Evolutionary conservation across 2,113 vertebrate species (phyloP).

Genomic region (Galbula dea): DNA sequence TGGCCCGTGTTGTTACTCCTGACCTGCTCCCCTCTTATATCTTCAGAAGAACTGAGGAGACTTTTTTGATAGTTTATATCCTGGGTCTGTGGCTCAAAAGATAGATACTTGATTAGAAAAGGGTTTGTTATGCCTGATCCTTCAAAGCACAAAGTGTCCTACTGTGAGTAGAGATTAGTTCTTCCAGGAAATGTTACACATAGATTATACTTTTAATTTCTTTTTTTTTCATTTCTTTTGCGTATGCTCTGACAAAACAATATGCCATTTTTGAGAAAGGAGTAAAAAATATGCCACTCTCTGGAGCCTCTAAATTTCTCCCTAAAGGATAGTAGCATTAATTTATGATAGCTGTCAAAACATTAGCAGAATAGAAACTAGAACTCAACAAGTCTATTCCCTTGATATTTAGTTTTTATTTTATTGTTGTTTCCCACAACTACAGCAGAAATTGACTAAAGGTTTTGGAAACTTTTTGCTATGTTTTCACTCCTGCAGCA

Average conservation of each 20-base stretch:
- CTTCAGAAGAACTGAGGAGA: neutral
- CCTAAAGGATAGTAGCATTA: neutral
- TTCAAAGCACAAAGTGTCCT: neutral
- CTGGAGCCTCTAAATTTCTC: neutral
- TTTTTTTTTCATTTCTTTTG: accelerated
- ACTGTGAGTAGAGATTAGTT: neutral
- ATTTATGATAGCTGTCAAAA: constrained; percentile 3
- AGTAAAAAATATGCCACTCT: neutral
- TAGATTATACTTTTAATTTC: neutral
- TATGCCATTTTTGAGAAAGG: neutral
- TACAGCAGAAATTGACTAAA: neutral
- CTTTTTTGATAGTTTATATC: neutral
- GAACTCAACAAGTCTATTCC: neutral
- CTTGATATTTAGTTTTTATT: neutral
- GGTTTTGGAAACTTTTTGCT: neutral
- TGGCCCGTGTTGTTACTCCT: neutral
- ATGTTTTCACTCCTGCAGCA: neutral
- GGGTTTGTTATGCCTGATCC: neutral
- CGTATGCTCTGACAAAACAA: neutral
- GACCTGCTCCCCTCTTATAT: neutral
- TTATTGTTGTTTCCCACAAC: constrained; percentile 1
- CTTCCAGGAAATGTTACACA: neutral
- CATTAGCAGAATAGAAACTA: neutral
- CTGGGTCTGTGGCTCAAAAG: neutral
- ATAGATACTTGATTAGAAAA: neutral